A percentile compares a stretch with the other conserved stretches of the same genome.
phyloP scores from a whole-genome alignment of 2,888 invertebrate genomes.

The Liodrosophila aerea region DNA sequence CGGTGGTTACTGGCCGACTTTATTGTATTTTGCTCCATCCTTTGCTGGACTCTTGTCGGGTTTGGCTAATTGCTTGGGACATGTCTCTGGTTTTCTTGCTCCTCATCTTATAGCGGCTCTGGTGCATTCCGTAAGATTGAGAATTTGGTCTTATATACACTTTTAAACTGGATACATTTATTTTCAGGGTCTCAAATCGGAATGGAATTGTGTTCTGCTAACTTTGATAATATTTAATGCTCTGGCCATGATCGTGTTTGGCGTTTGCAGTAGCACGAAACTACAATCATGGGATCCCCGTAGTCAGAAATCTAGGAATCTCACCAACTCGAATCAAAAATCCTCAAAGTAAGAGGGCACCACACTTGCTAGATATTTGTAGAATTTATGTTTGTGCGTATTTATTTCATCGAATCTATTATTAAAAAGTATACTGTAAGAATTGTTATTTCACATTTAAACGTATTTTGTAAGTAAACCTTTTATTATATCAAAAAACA shows the following conservation, averaged over 20 bases:
- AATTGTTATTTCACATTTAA: not conserved
- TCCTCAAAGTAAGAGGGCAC: not conserved
- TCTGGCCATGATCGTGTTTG: constrained; percentile 80
- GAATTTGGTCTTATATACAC: not conserved
- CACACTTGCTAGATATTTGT: constrained; percentile 9
- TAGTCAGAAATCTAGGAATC: constrained; percentile 13
- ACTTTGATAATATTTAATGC: constrained; percentile 79
- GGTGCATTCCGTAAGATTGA: constrained; percentile 74
- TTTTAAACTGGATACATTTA: not conserved
- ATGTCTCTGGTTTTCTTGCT: constrained; percentile 81
- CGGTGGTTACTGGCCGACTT: constrained; percentile 82
- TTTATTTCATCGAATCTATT: not conserved
- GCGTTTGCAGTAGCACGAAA: constrained; percentile 81
- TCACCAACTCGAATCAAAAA: not conserved
- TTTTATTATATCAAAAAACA: too few relatives aligned
- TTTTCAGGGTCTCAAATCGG: constrained; percentile 80
- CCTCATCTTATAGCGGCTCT: constrained; percentile 80
- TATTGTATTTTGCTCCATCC: constrained; percentile 83
- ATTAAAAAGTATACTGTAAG: not conserved
- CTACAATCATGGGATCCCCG: constrained; percentile 81
- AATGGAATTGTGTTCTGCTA: constrained; percentile 82
- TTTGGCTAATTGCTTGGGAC: constrained; percentile 82
- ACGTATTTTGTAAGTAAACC: not conserved
- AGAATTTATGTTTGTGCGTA: constrained; percentile 7
- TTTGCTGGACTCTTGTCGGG: constrained; percentile 83